These are phyloP conservation scores for Phaedon cochleariae DNA, from an alignment of 2,888 invertebrate genomes.

Conservation along the genomic window DNA sequence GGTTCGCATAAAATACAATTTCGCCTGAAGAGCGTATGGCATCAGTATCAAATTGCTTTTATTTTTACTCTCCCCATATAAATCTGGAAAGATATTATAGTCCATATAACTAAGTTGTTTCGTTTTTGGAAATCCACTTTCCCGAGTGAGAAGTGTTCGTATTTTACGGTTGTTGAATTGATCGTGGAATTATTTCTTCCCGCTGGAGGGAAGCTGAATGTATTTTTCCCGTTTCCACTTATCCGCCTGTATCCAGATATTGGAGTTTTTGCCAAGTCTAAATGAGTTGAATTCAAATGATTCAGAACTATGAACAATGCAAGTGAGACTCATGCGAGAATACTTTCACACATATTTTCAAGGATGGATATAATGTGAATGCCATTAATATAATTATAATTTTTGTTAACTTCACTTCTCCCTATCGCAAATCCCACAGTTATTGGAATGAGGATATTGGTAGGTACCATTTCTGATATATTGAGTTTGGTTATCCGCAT, in stretches of 20 bases:
- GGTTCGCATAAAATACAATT: conserved; percentile 27
- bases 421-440: too few species aligned
- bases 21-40: conserved; percentile 24
- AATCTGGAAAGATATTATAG: conserved; percentile 30
- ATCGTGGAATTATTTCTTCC: conserved; percentile 24
- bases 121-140: conserved; percentile 31
- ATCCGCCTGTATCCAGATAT: conserved; percentile 6
- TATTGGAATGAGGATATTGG: too few species aligned
- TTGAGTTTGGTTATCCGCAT: too few species aligned
- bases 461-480: too few species aligned
- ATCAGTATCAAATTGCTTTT: conserved; percentile 27
- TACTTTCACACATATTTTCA: too few species aligned
- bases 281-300: neutral
- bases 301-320: neutral
- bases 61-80: conserved; percentile 28
- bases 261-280: neutral
- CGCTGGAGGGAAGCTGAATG: neutral
- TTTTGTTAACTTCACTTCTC: too few species aligned
- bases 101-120: conserved; percentile 31
- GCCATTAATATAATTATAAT: too few species aligned
- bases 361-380: too few species aligned
- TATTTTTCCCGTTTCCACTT: conserved; percentile 24
- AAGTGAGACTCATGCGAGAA: neutral
- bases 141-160: conserved; percentile 26
- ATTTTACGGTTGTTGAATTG: conserved; percentile 32